Percentiles rank a stretch among this genome's conserved stretches.
phyloP scores from a whole-genome alignment of 2,113 vertebrate genomes.

The Carlito syrichta region DNA sequence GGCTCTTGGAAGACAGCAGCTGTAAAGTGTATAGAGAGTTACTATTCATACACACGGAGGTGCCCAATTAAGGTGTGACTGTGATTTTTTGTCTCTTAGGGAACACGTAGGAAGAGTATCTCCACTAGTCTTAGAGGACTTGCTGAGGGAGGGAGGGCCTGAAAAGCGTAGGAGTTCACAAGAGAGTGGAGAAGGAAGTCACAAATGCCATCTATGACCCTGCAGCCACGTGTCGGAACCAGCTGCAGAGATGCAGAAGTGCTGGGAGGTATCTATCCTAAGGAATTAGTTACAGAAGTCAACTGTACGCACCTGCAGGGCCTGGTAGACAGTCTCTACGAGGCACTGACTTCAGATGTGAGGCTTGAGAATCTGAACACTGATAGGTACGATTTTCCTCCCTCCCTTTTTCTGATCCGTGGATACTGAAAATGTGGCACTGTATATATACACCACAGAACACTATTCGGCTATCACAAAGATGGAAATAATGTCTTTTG shows the following conservation, averaged over 20 bases:
- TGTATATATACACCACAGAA: no score
- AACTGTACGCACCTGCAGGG: rapidly evolving
- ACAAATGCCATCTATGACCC: not conserved
- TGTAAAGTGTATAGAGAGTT: not conserved
- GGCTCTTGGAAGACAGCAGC: not conserved
- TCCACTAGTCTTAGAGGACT: not conserved
- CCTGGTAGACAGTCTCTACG: not conserved
- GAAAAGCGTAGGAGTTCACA: not conserved
- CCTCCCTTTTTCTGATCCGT: no score
- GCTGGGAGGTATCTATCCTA: rapidly evolving
- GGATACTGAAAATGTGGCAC: no score
- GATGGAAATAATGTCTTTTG: no score
- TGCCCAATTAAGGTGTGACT: not conserved
- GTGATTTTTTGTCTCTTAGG: not conserved
- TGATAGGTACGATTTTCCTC: not conserved
- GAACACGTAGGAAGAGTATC: not conserved
- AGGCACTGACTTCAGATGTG: not conserved
- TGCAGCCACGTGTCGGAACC: not conserved
- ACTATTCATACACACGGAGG: not conserved
- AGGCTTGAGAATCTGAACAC: not conserved
- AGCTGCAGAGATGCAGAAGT: not conserved
- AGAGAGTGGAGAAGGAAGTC: not conserved
- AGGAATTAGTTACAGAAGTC: not conserved
- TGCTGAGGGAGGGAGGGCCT: no score
- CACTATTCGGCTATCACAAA: no score